Conservation (phyloP, 2,113 vertebrate species). For the Ctenodactylus gundi region DNA sequence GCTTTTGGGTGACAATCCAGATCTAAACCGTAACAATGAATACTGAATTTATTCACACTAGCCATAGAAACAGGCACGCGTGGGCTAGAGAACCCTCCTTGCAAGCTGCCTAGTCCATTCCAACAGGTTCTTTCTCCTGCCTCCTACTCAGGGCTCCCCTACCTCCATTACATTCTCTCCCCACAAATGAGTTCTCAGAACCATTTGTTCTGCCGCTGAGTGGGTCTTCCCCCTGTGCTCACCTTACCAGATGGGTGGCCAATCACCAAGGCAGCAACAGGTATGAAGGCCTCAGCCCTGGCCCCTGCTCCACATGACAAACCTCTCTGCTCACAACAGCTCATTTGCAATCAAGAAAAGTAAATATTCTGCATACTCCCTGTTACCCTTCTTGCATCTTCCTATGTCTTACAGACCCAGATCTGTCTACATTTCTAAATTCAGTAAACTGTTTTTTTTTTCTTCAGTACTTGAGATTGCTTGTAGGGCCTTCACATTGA, state of each 20-base stretch:
- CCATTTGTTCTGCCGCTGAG: not conserved
- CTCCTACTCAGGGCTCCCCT: not conserved
- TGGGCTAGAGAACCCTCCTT: not conserved
- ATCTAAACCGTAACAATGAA: too few relatives aligned
- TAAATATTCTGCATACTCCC: fast-evolving
- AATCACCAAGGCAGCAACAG: too few relatives aligned
- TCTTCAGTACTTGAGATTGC: too few relatives aligned
- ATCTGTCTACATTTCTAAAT: not conserved
- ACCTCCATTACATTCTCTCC: not conserved
- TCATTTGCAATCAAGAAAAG: not conserved
- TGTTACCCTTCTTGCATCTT: not conserved
- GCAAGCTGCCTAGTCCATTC: not conserved
- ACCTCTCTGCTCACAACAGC: not conserved
- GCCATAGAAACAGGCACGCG: fast-evolving
- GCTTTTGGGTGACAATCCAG: too few relatives aligned
- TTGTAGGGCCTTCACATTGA: too few relatives aligned
- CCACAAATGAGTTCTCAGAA: not conserved
- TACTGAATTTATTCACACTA: not conserved
- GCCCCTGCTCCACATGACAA: not conserved
- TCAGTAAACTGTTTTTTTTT: too few relatives aligned
- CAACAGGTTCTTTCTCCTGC: not conserved
- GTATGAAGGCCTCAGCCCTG: not conserved
- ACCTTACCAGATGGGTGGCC: not conserved
- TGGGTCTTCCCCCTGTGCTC: not conserved
- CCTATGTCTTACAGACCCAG: not conserved